Percentiles rank a stretch among this genome's conserved stretches.
phyloP scores from a whole-genome alignment of 2,113 vertebrate genomes.

The Ophiodon elongatus region DNA sequence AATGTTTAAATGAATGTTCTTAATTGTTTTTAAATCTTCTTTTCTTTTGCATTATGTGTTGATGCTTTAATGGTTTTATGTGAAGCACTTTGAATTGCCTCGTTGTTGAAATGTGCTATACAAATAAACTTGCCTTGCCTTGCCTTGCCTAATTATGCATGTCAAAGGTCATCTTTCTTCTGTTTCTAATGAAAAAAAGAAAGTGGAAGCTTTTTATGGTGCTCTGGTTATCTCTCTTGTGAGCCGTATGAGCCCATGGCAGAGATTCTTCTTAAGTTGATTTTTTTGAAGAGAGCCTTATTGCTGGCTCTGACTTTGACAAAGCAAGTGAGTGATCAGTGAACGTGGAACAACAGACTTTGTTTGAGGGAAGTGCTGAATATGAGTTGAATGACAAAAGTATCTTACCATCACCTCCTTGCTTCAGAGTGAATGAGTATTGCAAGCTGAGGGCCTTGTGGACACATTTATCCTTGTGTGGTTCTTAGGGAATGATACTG shows the following conservation, averaged over 20 bases:
- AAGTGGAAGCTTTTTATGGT: constrained; percentile 11
- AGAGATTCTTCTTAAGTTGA: constrained; percentile 28
- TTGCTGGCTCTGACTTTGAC: not conserved
- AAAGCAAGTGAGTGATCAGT: constrained; percentile 16
- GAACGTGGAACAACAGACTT: not conserved
- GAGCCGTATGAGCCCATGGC: constrained; percentile 3
- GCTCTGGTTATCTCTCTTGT: constrained; percentile 5
- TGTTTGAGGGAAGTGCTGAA: constrained; percentile 4
- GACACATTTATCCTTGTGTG: constrained; percentile 13
- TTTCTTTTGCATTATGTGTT: too few relatives aligned
- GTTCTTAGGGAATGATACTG: not conserved
- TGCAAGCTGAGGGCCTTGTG: constrained; percentile 6
- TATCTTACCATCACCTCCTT: not conserved
- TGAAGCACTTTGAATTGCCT: too few relatives aligned
- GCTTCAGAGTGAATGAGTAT: not conserved
- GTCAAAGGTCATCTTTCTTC: not conserved
- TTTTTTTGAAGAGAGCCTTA: constrained; percentile 24
- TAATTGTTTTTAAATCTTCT: too few relatives aligned
- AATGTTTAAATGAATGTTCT: too few relatives aligned
- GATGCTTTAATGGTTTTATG: too few relatives aligned
- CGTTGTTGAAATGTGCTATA: too few relatives aligned
- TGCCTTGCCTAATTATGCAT: too few relatives aligned
- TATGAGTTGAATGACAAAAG: not conserved
- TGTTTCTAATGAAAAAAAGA: not conserved
- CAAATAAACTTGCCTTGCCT: too few relatives aligned